Evolutionary conservation across 2,797 vertebrate genomes (phyloP).

Genomic region (Rhinoraja longicauda): DNA sequence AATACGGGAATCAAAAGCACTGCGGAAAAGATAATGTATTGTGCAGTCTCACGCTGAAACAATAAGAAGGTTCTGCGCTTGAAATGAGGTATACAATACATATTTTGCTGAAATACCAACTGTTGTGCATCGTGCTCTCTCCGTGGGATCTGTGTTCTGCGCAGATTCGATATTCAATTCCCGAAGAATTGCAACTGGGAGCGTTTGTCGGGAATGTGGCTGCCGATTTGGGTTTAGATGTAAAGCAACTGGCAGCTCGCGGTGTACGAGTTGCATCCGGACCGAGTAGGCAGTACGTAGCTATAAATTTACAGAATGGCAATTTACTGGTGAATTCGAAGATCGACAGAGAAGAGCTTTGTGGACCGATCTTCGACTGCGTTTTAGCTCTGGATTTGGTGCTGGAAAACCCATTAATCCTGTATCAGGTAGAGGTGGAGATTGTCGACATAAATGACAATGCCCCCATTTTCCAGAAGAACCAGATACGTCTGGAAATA

Average conservation of each 20-base stretch:
- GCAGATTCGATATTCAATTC: conserved; percentile 2
- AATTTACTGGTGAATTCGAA: neutral
- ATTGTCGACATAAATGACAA: conserved; percentile 7
- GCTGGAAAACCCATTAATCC: neutral
- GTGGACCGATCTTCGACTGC: conserved; percentile 41
- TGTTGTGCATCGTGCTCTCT: neutral
- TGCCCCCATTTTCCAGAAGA: neutral
- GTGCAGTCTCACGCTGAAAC: neutral
- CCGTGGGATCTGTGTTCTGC: neutral
- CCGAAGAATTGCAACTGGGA: neutral
- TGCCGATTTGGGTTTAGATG: neutral
- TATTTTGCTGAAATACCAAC: neutral
- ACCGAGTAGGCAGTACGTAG: conserved; percentile 42
- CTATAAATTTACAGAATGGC: neutral
- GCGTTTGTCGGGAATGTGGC: neutral
- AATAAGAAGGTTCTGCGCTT: neutral
- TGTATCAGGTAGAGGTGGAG: neutral
- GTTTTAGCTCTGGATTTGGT: conserved; percentile 49
- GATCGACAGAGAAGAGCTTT: neutral
- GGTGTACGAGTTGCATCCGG: conserved; percentile 52
- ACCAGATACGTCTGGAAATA: neutral
- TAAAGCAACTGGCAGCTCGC: conserved; percentile 31
- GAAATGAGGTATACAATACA: conserved; percentile 28
- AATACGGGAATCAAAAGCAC: neutral
- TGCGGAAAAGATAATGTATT: neutral